A percentile compares a stretch with the other conserved stretches of the same genome.
phyloP scores from a whole-genome alignment of 2,113 vertebrate species.

The Argyrosomus japonicus region DNA sequence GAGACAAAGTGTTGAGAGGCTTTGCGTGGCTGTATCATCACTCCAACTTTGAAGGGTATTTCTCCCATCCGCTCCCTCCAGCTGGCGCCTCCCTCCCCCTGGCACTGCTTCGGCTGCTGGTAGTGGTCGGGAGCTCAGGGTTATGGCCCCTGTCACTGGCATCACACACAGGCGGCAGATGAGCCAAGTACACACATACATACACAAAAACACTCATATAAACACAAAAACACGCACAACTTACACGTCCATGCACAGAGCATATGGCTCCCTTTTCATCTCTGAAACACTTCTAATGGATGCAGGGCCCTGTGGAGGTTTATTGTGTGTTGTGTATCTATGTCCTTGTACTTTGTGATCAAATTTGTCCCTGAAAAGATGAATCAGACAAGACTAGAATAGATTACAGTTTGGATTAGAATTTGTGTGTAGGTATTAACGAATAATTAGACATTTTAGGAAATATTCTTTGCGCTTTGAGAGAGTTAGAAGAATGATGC shows the following conservation, averaged over 20 bases:
- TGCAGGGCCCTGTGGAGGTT: not conserved
- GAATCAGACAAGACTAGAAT: not conserved
- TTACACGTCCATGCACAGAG: not conserved
- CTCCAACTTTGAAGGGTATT: constrained; percentile 71
- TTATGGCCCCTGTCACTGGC: constrained; percentile 57
- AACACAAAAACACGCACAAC: not conserved
- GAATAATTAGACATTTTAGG: not conserved
- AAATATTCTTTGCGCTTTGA: not conserved
- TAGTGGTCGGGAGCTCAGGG: constrained; percentile 50
- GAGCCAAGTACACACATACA: constrained; percentile 39
- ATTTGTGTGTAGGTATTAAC: not conserved
- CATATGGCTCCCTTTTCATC: constrained; percentile 30
- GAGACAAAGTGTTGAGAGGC: constrained; percentile 65
- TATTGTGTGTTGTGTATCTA: not conserved
- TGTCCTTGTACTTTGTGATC: constrained; percentile 9
- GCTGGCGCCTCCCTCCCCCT: constrained; percentile 62
- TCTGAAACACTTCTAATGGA: not conserved
- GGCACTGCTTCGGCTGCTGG: constrained; percentile 57
- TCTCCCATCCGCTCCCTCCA: constrained; percentile 62
- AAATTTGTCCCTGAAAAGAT: not conserved
- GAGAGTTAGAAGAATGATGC: not conserved
- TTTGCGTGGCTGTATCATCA: constrained; percentile 50
- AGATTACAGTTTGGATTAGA: not conserved
- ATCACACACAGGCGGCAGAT: constrained; percentile 46
- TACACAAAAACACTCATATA: not conserved